Evolutionary conservation across 2,113 vertebrate genomes (phyloP), one percentile per base, ranked within the genome.

Genomic region (Pteropus alecto): DNA sequence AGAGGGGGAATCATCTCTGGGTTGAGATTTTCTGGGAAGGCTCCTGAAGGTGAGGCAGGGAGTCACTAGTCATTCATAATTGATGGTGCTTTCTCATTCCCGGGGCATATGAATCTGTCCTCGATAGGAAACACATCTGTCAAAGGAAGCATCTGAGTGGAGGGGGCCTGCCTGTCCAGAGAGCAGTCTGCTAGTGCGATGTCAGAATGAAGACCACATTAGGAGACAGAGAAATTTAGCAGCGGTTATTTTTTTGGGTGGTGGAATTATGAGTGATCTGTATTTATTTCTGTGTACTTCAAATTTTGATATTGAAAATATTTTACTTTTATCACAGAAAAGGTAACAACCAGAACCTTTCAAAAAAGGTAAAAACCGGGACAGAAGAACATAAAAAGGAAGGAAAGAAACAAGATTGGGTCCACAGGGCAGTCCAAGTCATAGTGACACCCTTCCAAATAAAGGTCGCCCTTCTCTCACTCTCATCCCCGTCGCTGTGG

Each of bases 241-340:
- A 38, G 68, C 1, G 0, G 84, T 43, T 41, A n/a, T 78, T 95
- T 78, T 78, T 77, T 22, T 24, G 76, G 70, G 65, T 68, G 38
- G 85, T 68, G 74, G 35, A 65, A 68, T 60, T 86, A 67, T 13
- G 63, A 95, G 81, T 48, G 60, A 67, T 65, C 74, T 97, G 78
- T 87, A 81, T 82, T 93, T 87, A 81, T 71, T 77, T 87, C 82
- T 93, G 71, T 84, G 43, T 67, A 87, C 91, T 79, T 78, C 35
- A 79, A 60, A 60, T 91, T 94, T 90, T 76, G 41, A 85, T 77
- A 84, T 14, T 76, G 70, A 93, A 93, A 65, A 81, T 8, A 8
- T 78, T 48, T 94, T 60, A 76, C 38, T 65, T 87, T 96, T 41
- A 43, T 35, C 90, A 87, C 7, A 88, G 84, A 71, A 83, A 90